phyloP scores from a whole-genome alignment of 2,888 invertebrate species.

The Nezara viridula region DNA sequence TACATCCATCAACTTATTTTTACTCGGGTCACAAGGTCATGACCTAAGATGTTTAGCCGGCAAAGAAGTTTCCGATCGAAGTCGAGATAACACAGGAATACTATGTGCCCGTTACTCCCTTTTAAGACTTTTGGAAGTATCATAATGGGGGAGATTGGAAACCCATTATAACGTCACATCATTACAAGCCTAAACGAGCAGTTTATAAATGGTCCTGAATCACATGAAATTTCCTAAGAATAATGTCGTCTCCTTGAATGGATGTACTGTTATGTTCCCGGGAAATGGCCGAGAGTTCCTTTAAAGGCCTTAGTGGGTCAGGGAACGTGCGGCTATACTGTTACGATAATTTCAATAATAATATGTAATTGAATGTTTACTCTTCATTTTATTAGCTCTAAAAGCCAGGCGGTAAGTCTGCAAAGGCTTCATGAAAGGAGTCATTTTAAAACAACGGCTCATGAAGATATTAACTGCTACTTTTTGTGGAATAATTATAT shows the following conservation, averaged over 20 bases:
- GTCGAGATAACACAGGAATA: background rate
- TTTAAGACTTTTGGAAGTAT: background rate
- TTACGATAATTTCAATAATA: background rate
- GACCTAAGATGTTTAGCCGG: background rate
- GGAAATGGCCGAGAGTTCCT: background rate
- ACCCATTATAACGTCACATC: background rate
- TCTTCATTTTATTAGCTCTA: constrained; percentile 1
- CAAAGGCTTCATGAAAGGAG: background rate
- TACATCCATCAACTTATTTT: background rate
- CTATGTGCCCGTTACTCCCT: background rate
- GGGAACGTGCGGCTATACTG: background rate
- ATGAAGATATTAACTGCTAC: background rate
- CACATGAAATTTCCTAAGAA: background rate
- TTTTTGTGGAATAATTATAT: background rate
- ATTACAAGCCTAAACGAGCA: background rate
- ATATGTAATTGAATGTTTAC: constrained; percentile 4
- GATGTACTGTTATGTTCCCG: background rate
- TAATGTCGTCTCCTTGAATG: constrained; percentile 5
- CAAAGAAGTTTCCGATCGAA: background rate
- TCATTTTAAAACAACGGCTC: background rate
- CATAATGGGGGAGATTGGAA: background rate
- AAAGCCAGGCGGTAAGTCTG: background rate
- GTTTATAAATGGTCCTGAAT: background rate
- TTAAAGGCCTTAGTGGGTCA: background rate
- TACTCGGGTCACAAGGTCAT: background rate